phyloP scores from a whole-genome alignment of 1,140 invertebrate species.

The Scaptomyza pallida region DNA sequence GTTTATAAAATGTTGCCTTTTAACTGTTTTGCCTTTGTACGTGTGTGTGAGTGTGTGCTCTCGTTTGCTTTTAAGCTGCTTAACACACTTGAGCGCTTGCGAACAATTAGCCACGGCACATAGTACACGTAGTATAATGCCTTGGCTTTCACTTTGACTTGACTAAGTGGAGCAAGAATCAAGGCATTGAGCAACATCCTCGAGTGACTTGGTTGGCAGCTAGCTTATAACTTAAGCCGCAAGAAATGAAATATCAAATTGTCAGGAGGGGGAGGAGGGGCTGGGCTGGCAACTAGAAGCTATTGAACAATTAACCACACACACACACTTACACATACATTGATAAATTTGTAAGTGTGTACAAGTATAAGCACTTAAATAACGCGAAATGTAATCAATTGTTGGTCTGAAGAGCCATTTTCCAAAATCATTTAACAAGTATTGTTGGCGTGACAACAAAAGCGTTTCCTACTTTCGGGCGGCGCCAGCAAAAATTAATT shows the following conservation, averaged over 20 bases:
- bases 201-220: not conserved
- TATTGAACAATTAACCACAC: slow-evolving; percentile 1
- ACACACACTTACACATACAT: not conserved
- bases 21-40: not conserved
- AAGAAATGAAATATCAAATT: slow-evolving; percentile 31
- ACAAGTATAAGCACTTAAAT: slow-evolving; percentile 24
- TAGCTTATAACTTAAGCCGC: slow-evolving; percentile 27
- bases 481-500: slow-evolving; percentile 59
- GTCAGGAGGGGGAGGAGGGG: no score
- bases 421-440: slow-evolving; percentile 28
- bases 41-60: slow-evolving; percentile 21
- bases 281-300: not conserved
- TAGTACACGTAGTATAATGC: slow-evolving; percentile 31
- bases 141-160: slow-evolving; percentile 23
- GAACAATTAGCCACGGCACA: slow-evolving; percentile 63
- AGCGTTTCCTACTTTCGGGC: slow-evolving; percentile 26
- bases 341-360: slow-evolving; percentile 27
- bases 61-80: slow-evolving; percentile 59
- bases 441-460: slow-evolving; percentile 54
- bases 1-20: not conserved
- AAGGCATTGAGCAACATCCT: slow-evolving; percentile 10
- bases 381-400: slow-evolving; percentile 42
- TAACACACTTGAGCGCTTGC: slow-evolving; percentile 67
- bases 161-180: slow-evolving; percentile 36
- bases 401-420: slow-evolving; percentile 19